Percentiles rank a stretch among this genome's conserved stretches.
Evolutionary conservation across 2,797 vertebrate genomes (phyloP).

Genomic region (Sternarchorhynchus goeldii): DNA sequence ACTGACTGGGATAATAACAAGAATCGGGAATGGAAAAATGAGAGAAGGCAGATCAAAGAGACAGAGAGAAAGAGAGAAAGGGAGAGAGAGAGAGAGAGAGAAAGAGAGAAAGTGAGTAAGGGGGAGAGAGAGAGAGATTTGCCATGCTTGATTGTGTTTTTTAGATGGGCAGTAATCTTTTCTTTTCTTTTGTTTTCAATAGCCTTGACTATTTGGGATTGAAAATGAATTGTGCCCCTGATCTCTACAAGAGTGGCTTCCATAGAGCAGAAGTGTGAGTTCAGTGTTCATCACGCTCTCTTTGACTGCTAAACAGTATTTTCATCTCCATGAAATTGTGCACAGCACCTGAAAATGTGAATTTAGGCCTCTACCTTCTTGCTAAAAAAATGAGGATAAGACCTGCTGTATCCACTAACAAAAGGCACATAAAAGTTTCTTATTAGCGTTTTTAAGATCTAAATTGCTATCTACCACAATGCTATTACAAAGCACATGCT

Average conservation of each 20-base stretch:
- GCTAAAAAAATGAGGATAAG: not conserved
- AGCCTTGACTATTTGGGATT: slow-evolving; percentile 58
- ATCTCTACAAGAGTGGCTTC: slow-evolving; percentile 40
- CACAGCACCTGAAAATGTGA: slow-evolving; percentile 29
- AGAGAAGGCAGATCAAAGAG: not conserved
- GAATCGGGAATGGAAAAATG: not conserved
- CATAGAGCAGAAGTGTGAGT: slow-evolving; percentile 14
- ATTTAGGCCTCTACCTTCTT: slow-evolving; percentile 5
- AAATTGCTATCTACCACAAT: not conserved
- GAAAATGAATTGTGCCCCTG: slow-evolving; percentile 23
- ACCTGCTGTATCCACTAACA: not conserved
- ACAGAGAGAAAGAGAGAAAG: too few species aligned
- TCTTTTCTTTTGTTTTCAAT: slow-evolving; percentile 62
- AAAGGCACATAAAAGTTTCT: not conserved
- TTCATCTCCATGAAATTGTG: slow-evolving; percentile 13
- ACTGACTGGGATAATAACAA: slow-evolving; percentile 10
- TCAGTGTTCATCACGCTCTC: slow-evolving; percentile 31
- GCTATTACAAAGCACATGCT: not conserved
- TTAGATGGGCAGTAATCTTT: slow-evolving; percentile 43
- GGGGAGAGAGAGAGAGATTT: not conserved
- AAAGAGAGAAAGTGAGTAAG: slow-evolving; percentile 47
- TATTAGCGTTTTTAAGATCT: not conserved
- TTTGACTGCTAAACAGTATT: slow-evolving; percentile 18
- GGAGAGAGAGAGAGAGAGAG: slow-evolving; percentile 20
- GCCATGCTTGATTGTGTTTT: not conserved